Percentiles rank a stretch among this genome's conserved stretches.
Conservation (phyloP, 2,888 invertebrate genomes). For the Latrodectus hesperus region DNA sequence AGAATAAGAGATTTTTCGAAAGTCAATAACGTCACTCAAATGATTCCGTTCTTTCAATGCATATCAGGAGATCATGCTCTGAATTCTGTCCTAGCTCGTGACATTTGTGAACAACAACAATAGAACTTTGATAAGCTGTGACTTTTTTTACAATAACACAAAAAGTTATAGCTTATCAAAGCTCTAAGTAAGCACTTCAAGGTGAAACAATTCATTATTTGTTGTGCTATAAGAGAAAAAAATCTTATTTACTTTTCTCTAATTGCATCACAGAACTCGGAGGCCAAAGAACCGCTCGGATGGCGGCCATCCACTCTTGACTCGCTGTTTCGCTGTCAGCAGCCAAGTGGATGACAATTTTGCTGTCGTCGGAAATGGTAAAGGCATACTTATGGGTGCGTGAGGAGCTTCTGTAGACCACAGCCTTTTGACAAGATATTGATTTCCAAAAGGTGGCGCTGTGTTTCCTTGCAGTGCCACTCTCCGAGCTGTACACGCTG, state of each 20-base stretch:
- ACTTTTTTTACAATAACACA: too few species aligned
- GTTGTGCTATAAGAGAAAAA: too few species aligned
- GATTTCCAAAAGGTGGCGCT: constrained; percentile 59
- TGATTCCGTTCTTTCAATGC: too few species aligned
- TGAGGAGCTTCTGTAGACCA: constrained; percentile 64
- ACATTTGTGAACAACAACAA: too few species aligned
- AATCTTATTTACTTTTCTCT: constrained; percentile 65
- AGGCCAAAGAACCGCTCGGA: constrained; percentile 69
- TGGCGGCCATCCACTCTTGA: constrained; percentile 70
- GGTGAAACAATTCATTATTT: too few species aligned
- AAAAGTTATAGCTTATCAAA: too few species aligned
- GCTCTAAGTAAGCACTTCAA: too few species aligned
- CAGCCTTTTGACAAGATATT: constrained; percentile 38
- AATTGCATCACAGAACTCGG: constrained; percentile 68
- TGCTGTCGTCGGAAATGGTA: constrained; percentile 60
- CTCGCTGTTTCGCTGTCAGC: constrained; percentile 66
- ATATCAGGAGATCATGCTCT: too few species aligned
- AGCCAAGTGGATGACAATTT: constrained; percentile 66
- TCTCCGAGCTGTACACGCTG: constrained; percentile 51
- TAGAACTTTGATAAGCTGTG: too few species aligned
- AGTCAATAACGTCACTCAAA: too few species aligned
- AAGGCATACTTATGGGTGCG: constrained; percentile 67
- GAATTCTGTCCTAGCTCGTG: too few species aligned
- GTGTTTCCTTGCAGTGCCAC: constrained; percentile 32
- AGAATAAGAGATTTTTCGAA: too few species aligned